Conservation (phyloP, 2,888 invertebrate genomes). For the Dasysyrphus tricinctus region DNA sequence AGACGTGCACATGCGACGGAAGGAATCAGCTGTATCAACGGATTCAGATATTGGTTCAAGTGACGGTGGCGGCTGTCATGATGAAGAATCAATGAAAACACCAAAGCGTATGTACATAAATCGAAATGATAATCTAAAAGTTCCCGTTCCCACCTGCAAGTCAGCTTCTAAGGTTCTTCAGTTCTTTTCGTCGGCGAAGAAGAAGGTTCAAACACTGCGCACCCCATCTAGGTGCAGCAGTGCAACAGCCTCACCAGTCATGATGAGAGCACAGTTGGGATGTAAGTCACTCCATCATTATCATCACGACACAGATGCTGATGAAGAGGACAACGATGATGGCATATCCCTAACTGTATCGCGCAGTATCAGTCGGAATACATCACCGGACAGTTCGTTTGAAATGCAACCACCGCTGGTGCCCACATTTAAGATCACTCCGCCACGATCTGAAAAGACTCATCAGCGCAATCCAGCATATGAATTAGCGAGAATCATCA, state of each 20-base stretch:
- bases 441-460: conserved; percentile 78
- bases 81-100: conserved; percentile 60
- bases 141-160: conserved; percentile 77
- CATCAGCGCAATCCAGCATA: conserved; percentile 79
- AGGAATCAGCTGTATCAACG: conserved; percentile 65
- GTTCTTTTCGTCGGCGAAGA: conserved; percentile 81
- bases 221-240: conserved; percentile 74
- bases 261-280: conserved; percentile 76
- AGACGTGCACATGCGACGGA: conserved; percentile 27
- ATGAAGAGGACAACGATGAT: conserved; percentile 78
- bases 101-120: conserved; percentile 76
- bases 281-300: conserved; percentile 68
- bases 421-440: conserved; percentile 82
- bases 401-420: conserved; percentile 82
- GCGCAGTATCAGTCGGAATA: conserved; percentile 77
- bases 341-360: conserved; percentile 80
- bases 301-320: conserved; percentile 74
- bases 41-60: conserved; percentile 78
- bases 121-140: conserved; percentile 69
- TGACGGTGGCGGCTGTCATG: conserved; percentile 71
- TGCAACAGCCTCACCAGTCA: conserved; percentile 78
- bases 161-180: conserved; percentile 80
- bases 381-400: conserved; percentile 81
- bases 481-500: conserved; percentile 81
- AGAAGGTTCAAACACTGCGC: conserved; percentile 74